Evolutionary conservation across 2,113 vertebrate species (phyloP).

Genomic region (Leucoraja erinaceus): DNA sequence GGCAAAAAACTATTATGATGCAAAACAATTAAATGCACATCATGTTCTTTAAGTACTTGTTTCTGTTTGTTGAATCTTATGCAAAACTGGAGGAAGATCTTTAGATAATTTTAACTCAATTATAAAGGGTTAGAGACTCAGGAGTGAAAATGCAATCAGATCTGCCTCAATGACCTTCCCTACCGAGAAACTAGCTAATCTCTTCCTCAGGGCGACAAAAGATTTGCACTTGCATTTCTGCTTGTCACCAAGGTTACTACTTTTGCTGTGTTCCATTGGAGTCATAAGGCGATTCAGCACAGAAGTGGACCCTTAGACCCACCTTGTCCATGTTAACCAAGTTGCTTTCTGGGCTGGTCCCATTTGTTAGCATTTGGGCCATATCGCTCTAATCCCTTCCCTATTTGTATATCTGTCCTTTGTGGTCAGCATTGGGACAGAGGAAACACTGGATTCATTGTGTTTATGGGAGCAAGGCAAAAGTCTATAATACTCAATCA

Average conservation of each 20-base stretch:
- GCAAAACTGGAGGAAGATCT: background rate
- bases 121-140: background rate
- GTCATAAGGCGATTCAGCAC: background rate
- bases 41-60: background rate
- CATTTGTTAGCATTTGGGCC: no score
- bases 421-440: background rate
- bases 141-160: background rate
- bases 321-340: no score
- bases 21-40: background rate
- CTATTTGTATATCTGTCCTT: no score
- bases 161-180: background rate
- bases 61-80: background rate
- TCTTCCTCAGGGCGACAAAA: background rate
- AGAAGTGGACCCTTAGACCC: no score
- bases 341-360: no score
- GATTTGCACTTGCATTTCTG: background rate
- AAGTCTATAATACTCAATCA: background rate
- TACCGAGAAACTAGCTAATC: background rate
- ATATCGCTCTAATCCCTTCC: no score
- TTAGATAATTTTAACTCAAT: background rate
- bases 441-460: background rate
- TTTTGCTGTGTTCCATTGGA: background rate
- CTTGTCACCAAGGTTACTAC: background rate
- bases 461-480: background rate
- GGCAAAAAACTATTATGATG: background rate